Percentiles rank a stretch among this genome's conserved stretches.
Conservation (phyloP, 2,113 vertebrate genomes). For the Dunckerocampus dactyliophorus region DNA sequence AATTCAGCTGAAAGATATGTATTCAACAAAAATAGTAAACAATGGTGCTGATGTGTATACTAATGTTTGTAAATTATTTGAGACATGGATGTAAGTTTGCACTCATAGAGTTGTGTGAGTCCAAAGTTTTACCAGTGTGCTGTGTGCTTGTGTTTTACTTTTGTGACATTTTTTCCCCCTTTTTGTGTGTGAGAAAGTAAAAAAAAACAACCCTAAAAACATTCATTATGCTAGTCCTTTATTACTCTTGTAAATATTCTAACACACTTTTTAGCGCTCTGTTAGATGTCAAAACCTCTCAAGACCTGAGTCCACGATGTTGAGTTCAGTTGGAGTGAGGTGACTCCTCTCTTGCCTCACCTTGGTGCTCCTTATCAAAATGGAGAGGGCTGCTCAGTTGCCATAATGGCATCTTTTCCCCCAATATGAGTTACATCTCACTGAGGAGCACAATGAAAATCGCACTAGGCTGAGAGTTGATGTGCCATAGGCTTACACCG, state of each 20-base stretch:
- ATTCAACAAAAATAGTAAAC: slow-evolving; percentile 72
- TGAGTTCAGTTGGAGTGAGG: slow-evolving; percentile 36
- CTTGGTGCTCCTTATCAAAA: slow-evolving; percentile 36
- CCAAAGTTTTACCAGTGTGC: slow-evolving; percentile 59
- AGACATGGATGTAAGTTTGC: slow-evolving; percentile 72
- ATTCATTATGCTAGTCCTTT: slow-evolving; percentile 41
- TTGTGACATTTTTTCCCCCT: slow-evolving; percentile 32
- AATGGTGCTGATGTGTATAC: slow-evolving; percentile 78
- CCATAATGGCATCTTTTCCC: slow-evolving; percentile 31
- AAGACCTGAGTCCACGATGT: slow-evolving; percentile 46
- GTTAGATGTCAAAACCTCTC: slow-evolving; percentile 60
- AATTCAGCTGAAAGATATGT: slow-evolving; percentile 62
- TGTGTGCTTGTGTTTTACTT: slow-evolving; percentile 57
- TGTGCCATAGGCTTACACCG: slow-evolving; percentile 47
- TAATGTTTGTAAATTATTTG: slow-evolving; percentile 75
- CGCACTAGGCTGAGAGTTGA: slow-evolving; percentile 35
- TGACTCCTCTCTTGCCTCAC: slow-evolving; percentile 44
- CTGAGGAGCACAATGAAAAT: slow-evolving; percentile 22
- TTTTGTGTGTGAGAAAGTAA: slow-evolving; percentile 52
- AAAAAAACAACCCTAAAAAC: slow-evolving; percentile 34
- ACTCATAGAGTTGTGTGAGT: slow-evolving; percentile 67
- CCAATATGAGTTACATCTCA: slow-evolving; percentile 12
- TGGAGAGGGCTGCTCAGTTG: slow-evolving; percentile 33
- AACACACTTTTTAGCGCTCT: slow-evolving; percentile 35
- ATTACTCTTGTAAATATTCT: slow-evolving; percentile 63